Conservation (phyloP, 2,888 invertebrate genomes). For the Agrotis puta region DNA sequence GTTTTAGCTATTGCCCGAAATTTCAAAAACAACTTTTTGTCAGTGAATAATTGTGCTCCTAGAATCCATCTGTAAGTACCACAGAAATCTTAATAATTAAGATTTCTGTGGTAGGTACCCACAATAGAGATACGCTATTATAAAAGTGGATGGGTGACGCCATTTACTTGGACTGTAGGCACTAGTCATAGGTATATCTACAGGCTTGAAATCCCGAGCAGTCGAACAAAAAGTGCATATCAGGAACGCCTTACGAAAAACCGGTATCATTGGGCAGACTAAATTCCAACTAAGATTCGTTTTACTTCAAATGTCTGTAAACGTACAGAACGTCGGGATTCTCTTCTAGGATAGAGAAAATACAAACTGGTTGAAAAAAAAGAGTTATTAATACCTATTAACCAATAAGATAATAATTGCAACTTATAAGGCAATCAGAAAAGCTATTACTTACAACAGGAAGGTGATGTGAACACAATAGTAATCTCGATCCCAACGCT, state of each 20-base stretch:
- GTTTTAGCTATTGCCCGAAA: neutral
- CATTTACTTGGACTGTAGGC: neutral
- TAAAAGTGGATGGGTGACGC: neutral
- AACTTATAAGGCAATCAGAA: slow-evolving; percentile 38
- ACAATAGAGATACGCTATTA: neutral
- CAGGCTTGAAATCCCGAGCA: neutral
- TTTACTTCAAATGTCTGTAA: neutral
- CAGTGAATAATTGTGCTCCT: neutral
- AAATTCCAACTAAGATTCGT: neutral
- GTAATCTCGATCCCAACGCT: slow-evolving; percentile 65
- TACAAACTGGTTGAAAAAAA: slow-evolving; percentile 7
- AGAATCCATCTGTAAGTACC: neutral
- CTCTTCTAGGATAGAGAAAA: neutral
- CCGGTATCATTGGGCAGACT: slow-evolving; percentile 27
- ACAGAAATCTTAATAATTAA: too few relatives aligned
- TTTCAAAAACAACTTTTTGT: neutral
- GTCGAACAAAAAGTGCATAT: slow-evolving; percentile 10
- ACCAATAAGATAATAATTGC: slow-evolving; percentile 10
- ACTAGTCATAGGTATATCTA: neutral
- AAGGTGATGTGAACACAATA: slow-evolving; percentile 71
- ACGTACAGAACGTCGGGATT: neutral
- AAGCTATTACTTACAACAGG: slow-evolving; percentile 56
- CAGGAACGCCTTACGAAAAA: slow-evolving; percentile 20
- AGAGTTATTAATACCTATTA: neutral
- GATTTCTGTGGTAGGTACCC: too few relatives aligned